Evolutionary conservation across 2,113 vertebrate species (phyloP), one percentile per base, ranked within the genome.

Genomic region (Echinops telfairi): DNA sequence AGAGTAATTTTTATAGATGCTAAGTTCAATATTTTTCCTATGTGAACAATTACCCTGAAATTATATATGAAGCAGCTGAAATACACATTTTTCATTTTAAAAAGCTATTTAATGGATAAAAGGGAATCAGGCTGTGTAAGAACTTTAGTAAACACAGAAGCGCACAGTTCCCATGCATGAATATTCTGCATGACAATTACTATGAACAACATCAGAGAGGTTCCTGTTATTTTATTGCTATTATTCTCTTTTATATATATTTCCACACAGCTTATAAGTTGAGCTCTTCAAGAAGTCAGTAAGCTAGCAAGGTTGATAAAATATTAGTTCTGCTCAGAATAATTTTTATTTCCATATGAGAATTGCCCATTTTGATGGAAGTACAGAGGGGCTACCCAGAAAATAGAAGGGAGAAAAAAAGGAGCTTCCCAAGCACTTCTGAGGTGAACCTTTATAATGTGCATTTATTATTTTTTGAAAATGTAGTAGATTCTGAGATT

Each of bases 1-100:
- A 85, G 73, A 60, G 68, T 77, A 79, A 57, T 92, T 89, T 92
- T 89, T 92, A 81, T 31, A 85, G n/a, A 15, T 20, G 80, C 0
- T 33, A 17, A 40, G 25, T 7, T 85, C 16, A 38, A 9, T 36
- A 20, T 58, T 94, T 94, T 73, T 25, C 66, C 8, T 70, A 27
- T 2, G 71, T 68, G 70, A 57, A 89, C 2, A 29, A n/a, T 57
- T 70, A 82, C 12, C 33, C 25, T 90, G 38, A 85, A 81, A 68
- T 70, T 89, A 47, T 57, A 70, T 3, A 0, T 79, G 79, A 85
- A 75, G 25, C 57, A 62, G 71, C 3, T 73, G 76, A 60, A 5
- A 40, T 47, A 47, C 6, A 86, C 4, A 47, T 6, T 36, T 89
- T 86, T n/a, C 62, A 77, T 60, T 84, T 43, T 68, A 78, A 89